A percentile compares a stretch with the other conserved stretches of the same genome.
These are phyloP conservation scores for Cabera pusaria DNA, from an alignment of 2,888 invertebrate genomes.

Conservation along the genomic window DNA sequence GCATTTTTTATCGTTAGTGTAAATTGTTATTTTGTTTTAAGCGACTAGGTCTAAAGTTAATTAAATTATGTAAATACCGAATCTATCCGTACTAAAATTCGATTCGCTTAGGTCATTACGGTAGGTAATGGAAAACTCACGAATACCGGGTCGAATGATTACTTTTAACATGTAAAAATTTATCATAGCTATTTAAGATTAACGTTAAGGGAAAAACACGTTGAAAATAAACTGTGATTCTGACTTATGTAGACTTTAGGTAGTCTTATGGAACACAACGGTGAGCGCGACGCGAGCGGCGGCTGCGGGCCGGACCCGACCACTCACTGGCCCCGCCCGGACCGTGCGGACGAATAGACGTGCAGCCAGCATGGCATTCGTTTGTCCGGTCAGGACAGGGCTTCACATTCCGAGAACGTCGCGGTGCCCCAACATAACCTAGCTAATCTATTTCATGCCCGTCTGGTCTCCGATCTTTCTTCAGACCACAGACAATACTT, in stretches of 20 bases:
- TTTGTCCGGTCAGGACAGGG: no score
- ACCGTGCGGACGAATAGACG: no score
- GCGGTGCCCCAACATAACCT: no score
- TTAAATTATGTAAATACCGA: conserved; percentile 79
- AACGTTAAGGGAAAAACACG: conserved; percentile 69
- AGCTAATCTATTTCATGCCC: no score
- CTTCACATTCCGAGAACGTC: no score
- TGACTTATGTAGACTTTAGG: conserved; percentile 79
- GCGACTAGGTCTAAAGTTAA: conserved; percentile 78
- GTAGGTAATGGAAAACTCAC: conserved; percentile 74
- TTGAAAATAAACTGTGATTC: conserved; percentile 84
- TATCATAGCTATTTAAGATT: conserved; percentile 57
- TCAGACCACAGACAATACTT: conserved; percentile 28
- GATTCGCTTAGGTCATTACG: conserved; percentile 74
- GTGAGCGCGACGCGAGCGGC: conserved; percentile 42
- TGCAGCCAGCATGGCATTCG: no score
- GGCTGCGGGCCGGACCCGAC: conserved; percentile 36
- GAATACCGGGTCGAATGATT: conserved; percentile 73
- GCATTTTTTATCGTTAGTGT: conserved; percentile 82
- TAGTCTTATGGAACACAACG: conserved; percentile 67
- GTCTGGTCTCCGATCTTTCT: no score
- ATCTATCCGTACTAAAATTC: conserved; percentile 74
- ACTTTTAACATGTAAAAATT: conserved; percentile 66
- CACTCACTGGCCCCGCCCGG: no score
- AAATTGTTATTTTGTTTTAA: conserved; percentile 84